Base-by-base conservation (phyloP, 2,797 vertebrate genomes). In the Pangasius djambal region DNA sequence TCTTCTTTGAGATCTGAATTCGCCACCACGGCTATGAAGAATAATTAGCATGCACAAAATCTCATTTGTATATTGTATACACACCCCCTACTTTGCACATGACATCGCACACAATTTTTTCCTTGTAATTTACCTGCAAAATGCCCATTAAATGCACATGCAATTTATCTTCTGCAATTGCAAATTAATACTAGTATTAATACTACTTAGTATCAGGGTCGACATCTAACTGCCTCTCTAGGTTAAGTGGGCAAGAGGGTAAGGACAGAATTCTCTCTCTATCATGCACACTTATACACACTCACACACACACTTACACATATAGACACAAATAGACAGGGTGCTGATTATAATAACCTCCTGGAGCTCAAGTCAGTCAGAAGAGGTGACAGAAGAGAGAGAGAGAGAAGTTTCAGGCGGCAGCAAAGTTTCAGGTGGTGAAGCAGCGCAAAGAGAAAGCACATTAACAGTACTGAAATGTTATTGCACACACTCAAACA, bases 401-500 rank as follows among this genome's bases (percentile, higher is more conserved):
- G 86, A 85, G 88, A 83, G 40, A 40, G 37, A 37, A 37, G 37
- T 37, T n/a, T n/a, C n/a, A n/a, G n/a, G n/a, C n/a, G n/a, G n/a
- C n/a, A n/a, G n/a, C n/a, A n/a, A 37, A 40, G 40, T 40, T 89
- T 70, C 82, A 90, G 82, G 85, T 87, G 79, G 83, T 61, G 65
- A 20, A 15, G 84, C 12, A 84, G 83, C 44, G 63, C 61, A 81
- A 55, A 69, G 61, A 63, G 13, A 89, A 88, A 89, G 78, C 82
- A 79, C 78, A 88, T 82, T 61, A 84, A 87, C 67, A 9, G 50
- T 52, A 86, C 34, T 69, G 52, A 88, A 87, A 89, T 90, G 81
- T 90, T 87, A 89, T 63, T 87, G 37, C 44, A 4, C 44, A 82
- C 79, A 63, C 40, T 70, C 79, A 86, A 34, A 37, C 37, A 85